Base-by-base conservation (phyloP, 2,888 invertebrate species). In the Polia nebulosa region DNA sequence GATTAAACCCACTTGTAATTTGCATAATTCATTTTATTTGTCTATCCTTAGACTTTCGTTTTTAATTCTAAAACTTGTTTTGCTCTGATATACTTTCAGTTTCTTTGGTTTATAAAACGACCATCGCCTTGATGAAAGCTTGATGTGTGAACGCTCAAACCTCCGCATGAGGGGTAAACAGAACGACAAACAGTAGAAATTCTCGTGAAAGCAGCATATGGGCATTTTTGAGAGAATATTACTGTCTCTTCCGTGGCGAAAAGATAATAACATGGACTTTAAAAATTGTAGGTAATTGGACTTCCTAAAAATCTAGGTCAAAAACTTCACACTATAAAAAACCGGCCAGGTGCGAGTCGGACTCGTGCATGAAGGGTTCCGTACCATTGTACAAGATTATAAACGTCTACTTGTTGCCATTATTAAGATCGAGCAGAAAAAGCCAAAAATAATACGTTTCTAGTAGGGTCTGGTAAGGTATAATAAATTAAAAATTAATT, bases 31-130 rank as follows among this genome's bases (percentile, higher is more conserved):
- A 62, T 72, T 68, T 61, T 71, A 34, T 66, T 62, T 29, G 22
- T 17, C 57, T 45, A 75, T 76, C 59, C 39, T 79, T 62, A 41
- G 5, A 65, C 82, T 79, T 82, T 82, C 74, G 52, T 44, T 76
- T 78, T 81, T 67, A 72, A 57, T 60, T 68, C 72, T 78, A 58
- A 45, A 78, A 70, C 78, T 78, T 36, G 78, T 78, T 81, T 74
- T 49, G 64, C 51, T 68, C 32, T 56, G 47, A 52, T 75, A 45
- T 61, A 63, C 81, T 82, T 78, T 78, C 76, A 76, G 71, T 82
- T 78, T 82, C 64, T 56, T 71, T 51, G 17, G 44, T 59, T 55
- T 47, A 61, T 68, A 52, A 67, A 64, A 47, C 44, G 29, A 60
- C 29, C n/a, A 68, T 65, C 63, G 64, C 39, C 17, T 44, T 69